Percentiles rank a stretch among this genome's conserved stretches.
phyloP scores from a whole-genome alignment of 2,888 invertebrate species.

The Mesochorus sp. region DNA sequence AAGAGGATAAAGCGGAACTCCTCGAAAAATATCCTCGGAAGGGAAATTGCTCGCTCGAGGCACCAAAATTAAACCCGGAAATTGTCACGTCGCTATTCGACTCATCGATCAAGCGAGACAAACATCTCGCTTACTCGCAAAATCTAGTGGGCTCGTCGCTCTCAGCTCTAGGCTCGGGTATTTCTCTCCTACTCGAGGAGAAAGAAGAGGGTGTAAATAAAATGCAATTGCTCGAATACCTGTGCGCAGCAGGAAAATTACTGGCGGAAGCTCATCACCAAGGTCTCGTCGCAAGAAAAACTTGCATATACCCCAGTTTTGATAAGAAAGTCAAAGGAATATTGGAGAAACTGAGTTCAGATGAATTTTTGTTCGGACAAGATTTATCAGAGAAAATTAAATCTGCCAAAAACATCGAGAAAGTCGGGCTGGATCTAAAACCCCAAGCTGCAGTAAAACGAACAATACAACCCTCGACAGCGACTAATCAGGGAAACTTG shows the following conservation, averaged over 20 bases:
- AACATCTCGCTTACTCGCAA: conserved; percentile 45
- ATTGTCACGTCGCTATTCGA: conserved; percentile 46
- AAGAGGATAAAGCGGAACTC: conserved; percentile 34
- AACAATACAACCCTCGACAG: not conserved
- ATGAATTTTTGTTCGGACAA: conserved; percentile 40
- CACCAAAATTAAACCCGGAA: conserved; percentile 58
- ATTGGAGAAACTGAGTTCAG: conserved; percentile 4
- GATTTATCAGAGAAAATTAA: conserved; percentile 43
- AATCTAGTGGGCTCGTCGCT: conserved; percentile 42
- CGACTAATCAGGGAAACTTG: conserved; percentile 12
- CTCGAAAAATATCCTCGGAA: conserved; percentile 39
- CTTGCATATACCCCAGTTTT: conserved; percentile 30
- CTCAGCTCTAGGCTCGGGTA: conserved; percentile 33
- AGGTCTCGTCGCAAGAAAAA: conserved; percentile 22
- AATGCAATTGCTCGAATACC: conserved; percentile 17
- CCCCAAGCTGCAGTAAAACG: not conserved
- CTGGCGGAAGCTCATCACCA: conserved; percentile 15
- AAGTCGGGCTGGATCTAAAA: conserved; percentile 19
- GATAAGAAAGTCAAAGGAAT: conserved; percentile 27
- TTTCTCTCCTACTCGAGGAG: conserved; percentile 32
- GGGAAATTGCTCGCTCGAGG: conserved; percentile 27
- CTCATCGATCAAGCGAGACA: conserved; percentile 48
- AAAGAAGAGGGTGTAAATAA: conserved; percentile 41
- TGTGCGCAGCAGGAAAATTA: conserved; percentile 16
- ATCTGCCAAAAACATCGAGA: conserved; percentile 30